phyloP scores from a whole-genome alignment of 2,797 vertebrate genomes.

The Catamblyrhynchus diadema region DNA sequence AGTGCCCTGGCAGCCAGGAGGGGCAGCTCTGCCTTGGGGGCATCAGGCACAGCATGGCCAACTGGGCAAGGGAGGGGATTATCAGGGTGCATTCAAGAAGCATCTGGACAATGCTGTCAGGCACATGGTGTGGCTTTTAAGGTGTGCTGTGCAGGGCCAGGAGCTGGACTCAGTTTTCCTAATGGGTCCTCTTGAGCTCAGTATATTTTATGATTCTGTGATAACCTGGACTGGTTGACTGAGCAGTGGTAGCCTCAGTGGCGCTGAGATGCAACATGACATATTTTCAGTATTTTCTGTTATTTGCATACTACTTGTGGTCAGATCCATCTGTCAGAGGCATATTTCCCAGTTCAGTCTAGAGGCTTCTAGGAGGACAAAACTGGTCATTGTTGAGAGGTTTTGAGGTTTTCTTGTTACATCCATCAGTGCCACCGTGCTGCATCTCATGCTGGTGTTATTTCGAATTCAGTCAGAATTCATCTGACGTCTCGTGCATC shows the following conservation, averaged over 20 bases:
- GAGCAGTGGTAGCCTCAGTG: not conserved
- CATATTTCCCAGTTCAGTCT: not conserved
- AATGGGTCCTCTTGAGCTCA: not conserved
- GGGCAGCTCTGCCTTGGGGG: not conserved
- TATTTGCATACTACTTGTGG: not conserved
- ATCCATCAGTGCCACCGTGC: not conserved
- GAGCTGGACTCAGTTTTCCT: not conserved
- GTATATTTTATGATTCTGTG: not conserved
- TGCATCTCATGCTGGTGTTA: not conserved
- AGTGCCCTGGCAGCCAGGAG: not conserved
- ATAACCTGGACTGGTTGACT: not conserved
- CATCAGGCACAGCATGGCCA: not conserved
- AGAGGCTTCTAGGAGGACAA: not conserved
- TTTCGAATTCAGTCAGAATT: not conserved
- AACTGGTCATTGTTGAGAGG: not conserved
- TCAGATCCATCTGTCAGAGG: not conserved
- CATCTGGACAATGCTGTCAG: not conserved
- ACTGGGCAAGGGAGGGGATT: accelerated
- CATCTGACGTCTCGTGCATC: not conserved
- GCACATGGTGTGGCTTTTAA: not conserved
- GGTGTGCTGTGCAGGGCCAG: not conserved
- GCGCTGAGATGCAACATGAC: not conserved
- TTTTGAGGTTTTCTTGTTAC: not conserved
- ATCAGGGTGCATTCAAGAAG: not conserved
- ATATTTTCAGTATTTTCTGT: not conserved